Evolutionary conservation across 2,888 invertebrate genomes (phyloP).

Genomic region (Oxyteleia sp.): DNA sequence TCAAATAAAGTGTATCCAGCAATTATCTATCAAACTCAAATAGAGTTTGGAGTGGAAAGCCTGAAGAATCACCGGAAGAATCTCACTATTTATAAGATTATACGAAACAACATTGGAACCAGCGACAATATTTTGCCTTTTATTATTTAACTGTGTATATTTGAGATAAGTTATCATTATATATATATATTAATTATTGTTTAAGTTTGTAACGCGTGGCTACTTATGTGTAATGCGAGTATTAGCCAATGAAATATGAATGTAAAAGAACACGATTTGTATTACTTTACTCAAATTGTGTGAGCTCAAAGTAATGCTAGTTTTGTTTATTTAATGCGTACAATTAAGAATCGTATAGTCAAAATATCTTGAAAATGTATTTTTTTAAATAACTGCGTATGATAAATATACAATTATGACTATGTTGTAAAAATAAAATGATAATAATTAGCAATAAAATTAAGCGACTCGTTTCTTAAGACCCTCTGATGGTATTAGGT

Average conservation of each 20-base stretch:
- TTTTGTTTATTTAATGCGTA: neutral
- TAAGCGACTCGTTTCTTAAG: too few species aligned
- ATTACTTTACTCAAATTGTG: neutral
- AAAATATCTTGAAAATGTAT: too few species aligned
- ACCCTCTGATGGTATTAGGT: too few species aligned
- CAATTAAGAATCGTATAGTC: neutral
- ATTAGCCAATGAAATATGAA: neutral
- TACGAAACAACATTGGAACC: neutral
- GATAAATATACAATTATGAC: too few species aligned
- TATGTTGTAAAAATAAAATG: too few species aligned
- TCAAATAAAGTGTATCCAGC: too few species aligned
- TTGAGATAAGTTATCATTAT: slow-evolving; percentile 15
- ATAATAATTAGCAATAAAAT: too few species aligned
- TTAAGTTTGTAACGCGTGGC: slow-evolving; percentile 3
- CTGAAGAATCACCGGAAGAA: too few species aligned
- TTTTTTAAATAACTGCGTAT: too few species aligned
- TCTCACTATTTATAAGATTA: neutral
- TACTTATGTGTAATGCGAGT: slow-evolving; percentile 16
- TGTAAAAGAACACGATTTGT: neutral
- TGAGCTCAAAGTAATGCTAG: neutral
- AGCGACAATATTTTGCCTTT: neutral
- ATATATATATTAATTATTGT: too few species aligned
- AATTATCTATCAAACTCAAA: too few species aligned
- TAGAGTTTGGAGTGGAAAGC: too few species aligned
- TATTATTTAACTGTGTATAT: slow-evolving; percentile 27